A percentile compares a stretch with the other conserved stretches of the same genome.
These are phyloP conservation scores for Andrena trimmerana DNA, from an alignment of 2,888 invertebrate species.

Conservation along the genomic window DNA sequence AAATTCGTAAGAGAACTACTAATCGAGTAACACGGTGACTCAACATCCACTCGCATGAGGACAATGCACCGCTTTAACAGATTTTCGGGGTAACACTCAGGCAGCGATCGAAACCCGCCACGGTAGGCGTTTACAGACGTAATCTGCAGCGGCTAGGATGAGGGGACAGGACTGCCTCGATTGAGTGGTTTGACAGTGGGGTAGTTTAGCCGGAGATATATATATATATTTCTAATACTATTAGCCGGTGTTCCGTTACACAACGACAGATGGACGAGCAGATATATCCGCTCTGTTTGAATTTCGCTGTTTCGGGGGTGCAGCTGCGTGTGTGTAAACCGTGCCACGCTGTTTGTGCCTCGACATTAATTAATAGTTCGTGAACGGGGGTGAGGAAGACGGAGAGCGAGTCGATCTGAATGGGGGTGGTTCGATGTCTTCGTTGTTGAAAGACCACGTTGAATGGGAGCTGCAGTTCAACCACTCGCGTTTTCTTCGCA, in stretches of 20 bases:
- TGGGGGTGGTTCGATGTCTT: conserved; percentile 16
- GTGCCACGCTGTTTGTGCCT: conserved; percentile 68
- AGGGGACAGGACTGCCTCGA: conserved; percentile 59
- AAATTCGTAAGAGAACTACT: conserved; percentile 9
- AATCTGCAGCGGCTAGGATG: conserved; percentile 59
- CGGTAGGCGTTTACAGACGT: conserved; percentile 70
- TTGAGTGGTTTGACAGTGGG: conserved; percentile 72
- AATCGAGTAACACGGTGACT: conserved; percentile 31
- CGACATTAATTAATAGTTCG: conserved; percentile 82
- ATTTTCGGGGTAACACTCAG: conserved; percentile 60
- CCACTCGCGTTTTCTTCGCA: background rate
- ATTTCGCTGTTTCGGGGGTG: conserved; percentile 74
- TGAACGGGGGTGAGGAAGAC: conserved; percentile 71
- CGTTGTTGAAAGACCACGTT: conserved; percentile 7
- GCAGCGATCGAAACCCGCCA: conserved; percentile 51
- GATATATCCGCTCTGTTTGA: conserved; percentile 80
- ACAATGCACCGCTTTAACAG: conserved; percentile 61
- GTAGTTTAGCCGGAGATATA: conserved; percentile 58
- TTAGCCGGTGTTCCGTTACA: conserved; percentile 85
- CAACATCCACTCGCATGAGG: conserved; percentile 16
- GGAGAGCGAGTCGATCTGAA: conserved; percentile 1
- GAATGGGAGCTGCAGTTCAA: conserved; percentile 20
- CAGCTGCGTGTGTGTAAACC: conserved; percentile 72
- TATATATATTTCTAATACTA: conserved; percentile 83
- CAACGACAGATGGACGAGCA: conserved; percentile 83